Base-by-base conservation (phyloP, 2,888 invertebrate species). In the Halictus quadricinctus region DNA sequence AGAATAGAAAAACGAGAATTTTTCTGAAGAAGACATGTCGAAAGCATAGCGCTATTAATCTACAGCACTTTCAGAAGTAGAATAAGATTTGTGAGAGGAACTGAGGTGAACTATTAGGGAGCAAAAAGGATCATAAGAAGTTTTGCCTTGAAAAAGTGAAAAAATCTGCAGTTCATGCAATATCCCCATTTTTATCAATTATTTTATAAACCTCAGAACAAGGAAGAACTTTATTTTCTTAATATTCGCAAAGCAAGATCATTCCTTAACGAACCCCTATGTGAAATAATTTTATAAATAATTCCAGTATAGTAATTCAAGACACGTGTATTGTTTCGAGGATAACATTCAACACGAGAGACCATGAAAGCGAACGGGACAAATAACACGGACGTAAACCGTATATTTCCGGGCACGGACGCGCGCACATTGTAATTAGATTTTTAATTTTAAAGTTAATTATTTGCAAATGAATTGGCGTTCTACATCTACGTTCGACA, bases 361-460 rank as follows among this genome's bases (percentile, higher is more conserved):
- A 66, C 36, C 10, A 50, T 18, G 60, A 15, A 29, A 73, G 74
- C 85, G 70, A 74, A 76, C 76, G 46, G 69, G 18, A 41, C 66
- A 79, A 76, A 79, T 79, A 81, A 79, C 76, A 76, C 75, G 75
- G 36, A 72, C n/a, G 54, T 64, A 78, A 78, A 76, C 76, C 46
- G 50, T 72, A 43, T 58, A 54, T 75, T 69, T 73, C 73, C 36
- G 72, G 76, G 43, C 36, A 12, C 25, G 60, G 41, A 10, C 12
- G 15, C 21, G n/a, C 41, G 41, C n/a, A n/a, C 13, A 70, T 69
- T 41, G 76, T 78, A 82, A 87, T 85, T 77, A 83, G 80, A 73
- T 77, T 88, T 89, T 89, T 88, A 85, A 88, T 85, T 88, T 84
- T 69, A 48, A 84, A 77, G 79, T 82, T 89, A 89, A 89, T 88